Conservation (phyloP, 2,888 invertebrate species). For the Stomorhina lunata region DNA sequence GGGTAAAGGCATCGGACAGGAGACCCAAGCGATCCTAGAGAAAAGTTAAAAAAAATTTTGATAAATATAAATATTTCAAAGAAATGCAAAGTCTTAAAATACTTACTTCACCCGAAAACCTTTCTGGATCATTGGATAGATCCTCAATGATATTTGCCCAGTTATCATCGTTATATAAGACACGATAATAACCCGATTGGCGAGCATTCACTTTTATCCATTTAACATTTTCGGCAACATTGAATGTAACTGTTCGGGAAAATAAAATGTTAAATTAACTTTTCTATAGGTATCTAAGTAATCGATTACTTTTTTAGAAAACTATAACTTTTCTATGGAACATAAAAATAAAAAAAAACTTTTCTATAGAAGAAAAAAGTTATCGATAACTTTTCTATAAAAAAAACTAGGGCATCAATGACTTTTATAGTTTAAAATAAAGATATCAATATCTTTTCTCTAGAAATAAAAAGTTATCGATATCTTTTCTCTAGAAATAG, state of each 20-base stretch:
- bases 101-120: slow-evolving; percentile 76
- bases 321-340: too few species aligned
- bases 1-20: slow-evolving; percentile 79
- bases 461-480: too few species aligned
- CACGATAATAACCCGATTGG: slow-evolving; percentile 79
- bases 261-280: not conserved
- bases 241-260: slow-evolving; percentile 75
- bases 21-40: slow-evolving; percentile 78
- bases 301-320: too few species aligned
- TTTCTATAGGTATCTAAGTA: not conserved
- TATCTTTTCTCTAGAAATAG: too few species aligned
- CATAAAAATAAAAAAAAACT: too few species aligned
- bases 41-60: not conserved
- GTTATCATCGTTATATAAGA: slow-evolving; percentile 78
- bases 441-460: too few species aligned
- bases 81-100: not conserved
- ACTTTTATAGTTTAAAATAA: too few species aligned
- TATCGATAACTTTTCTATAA: too few species aligned
- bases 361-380: too few species aligned
- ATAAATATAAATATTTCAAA: not conserved
- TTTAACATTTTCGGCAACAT: slow-evolving; percentile 77
- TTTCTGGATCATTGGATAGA: slow-evolving; percentile 74
- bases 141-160: slow-evolving; percentile 78
- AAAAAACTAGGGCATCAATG: too few species aligned
- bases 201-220: slow-evolving; percentile 80